Conservation (phyloP, 2,888 invertebrate genomes). For the Cheilosia impressa region DNA sequence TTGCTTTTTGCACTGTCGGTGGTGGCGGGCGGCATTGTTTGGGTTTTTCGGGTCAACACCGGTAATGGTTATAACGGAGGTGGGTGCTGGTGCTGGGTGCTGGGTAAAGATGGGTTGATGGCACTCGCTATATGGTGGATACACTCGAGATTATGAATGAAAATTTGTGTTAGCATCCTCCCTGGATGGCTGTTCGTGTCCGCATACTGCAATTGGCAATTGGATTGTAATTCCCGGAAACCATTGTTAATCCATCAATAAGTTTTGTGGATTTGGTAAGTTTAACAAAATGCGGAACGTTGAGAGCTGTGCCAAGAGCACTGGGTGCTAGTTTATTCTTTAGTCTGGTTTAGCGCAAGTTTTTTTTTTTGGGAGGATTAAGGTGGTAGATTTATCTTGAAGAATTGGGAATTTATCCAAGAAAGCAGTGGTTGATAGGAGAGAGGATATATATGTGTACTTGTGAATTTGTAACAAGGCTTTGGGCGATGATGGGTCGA, state of each 20-base stretch:
- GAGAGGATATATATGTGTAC: background rate
- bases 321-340: constrained; percentile 15
- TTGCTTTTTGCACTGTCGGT: constrained; percentile 43
- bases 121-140: constrained; percentile 13
- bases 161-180: constrained; percentile 55
- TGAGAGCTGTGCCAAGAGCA: constrained; percentile 47
- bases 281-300: constrained; percentile 52
- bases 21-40: constrained; percentile 61
- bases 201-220: constrained; percentile 70
- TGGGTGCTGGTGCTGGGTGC: background rate
- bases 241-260: constrained; percentile 72
- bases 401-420: constrained; percentile 44
- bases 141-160: constrained; percentile 69
- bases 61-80: constrained; percentile 47
- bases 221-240: constrained; percentile 56
- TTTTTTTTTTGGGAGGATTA: background rate
- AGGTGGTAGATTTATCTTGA: constrained; percentile 27
- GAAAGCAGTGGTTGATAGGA: constrained; percentile 21
- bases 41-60: constrained; percentile 71
- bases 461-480: constrained; percentile 19
- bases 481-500: background rate
- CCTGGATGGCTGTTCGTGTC: constrained; percentile 18
- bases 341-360: constrained; percentile 16
- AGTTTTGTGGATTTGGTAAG: constrained; percentile 66
- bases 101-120: background rate